Evolutionary conservation across 2,797 vertebrate species (phyloP), one percentile per base, ranked within the genome.

Genomic region (Siniperca scherzeri): DNA sequence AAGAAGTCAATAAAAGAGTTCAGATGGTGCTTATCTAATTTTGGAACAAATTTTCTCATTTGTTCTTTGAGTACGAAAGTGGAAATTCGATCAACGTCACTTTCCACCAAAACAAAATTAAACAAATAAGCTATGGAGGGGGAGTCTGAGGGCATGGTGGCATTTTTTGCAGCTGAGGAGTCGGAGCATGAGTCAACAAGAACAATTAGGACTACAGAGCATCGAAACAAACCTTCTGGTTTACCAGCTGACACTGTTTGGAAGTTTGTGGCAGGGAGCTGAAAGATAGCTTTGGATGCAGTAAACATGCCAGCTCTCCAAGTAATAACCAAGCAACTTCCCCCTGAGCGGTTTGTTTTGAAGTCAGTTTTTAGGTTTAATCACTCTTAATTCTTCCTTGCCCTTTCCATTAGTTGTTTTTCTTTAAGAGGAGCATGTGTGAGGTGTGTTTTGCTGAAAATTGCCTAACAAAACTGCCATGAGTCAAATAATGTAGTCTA

Each of bases 181-280:
- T 82, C 8, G 17, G 77, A 70, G 40, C 78, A 90, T 88, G 89
- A 93, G 87, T 91, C 89, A 92, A 83, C 69, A 81, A 81, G 74
- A 86, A 78, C 76, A 85, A 84, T 91, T 92, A 81, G 78, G 76
- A 86, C 71, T 25, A 44, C 44, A 85, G 66, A 81, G 80, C 84
- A 91, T 91, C 80, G 88, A 90, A 91, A 91, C 85, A 91, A 85
- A 83, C 75, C 72, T 78, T 85, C 12, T 81, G 50, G 86, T 90
- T 86, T 82, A 83, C 84, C 76, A 90, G 78, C 80, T 88, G 81
- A 90, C 74, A 77, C 59, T 86, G 74, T 90, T 92, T 91, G 74
- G 70, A 78, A 40, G 56, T 88, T 87, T 93, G 78, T 88, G 88
- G 83, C 86, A 79, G 38, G 70, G 78, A 88, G 46, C 30, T 80